Evolutionary conservation across 1,140 invertebrate species (phyloP).

Genomic region (Archegozetes longisetosus): DNA sequence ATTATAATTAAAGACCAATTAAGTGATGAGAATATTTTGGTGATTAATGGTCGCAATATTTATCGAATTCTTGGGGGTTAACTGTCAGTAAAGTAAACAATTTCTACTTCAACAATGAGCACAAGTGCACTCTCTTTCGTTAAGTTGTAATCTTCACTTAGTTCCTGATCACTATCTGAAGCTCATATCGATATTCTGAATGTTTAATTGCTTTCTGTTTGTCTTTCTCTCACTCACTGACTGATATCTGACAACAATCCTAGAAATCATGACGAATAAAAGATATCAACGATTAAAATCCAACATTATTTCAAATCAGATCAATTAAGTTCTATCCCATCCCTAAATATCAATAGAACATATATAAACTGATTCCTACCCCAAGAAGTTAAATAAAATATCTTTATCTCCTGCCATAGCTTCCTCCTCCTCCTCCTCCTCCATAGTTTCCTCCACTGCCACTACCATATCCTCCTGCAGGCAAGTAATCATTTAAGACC

Average conservation of each 20-base stretch:
- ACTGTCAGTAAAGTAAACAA: background rate
- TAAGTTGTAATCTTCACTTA: background rate
- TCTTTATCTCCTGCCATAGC: background rate
- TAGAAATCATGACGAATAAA: background rate
- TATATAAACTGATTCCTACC: background rate
- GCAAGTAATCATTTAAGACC: background rate
- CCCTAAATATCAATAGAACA: background rate
- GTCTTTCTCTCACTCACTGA: background rate
- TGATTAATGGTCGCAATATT: background rate
- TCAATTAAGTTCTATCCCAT: background rate
- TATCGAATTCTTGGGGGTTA: background rate
- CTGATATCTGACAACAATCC: background rate
- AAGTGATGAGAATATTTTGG: background rate
- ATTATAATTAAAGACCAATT: background rate
- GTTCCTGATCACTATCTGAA: background rate
- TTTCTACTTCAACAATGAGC: too few relatives aligned
- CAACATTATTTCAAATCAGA: background rate
- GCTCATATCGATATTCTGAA: background rate
- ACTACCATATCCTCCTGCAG: slow-evolving; percentile 12
- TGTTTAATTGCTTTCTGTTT: background rate
- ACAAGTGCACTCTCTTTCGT: background rate
- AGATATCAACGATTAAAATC: background rate
- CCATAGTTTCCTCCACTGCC: slow-evolving; percentile 5
- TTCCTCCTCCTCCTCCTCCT: slow-evolving; percentile 4
- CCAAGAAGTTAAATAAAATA: background rate